Conservation (phyloP, 2,888 invertebrate genomes). For the Malthinus flaveolus region DNA sequence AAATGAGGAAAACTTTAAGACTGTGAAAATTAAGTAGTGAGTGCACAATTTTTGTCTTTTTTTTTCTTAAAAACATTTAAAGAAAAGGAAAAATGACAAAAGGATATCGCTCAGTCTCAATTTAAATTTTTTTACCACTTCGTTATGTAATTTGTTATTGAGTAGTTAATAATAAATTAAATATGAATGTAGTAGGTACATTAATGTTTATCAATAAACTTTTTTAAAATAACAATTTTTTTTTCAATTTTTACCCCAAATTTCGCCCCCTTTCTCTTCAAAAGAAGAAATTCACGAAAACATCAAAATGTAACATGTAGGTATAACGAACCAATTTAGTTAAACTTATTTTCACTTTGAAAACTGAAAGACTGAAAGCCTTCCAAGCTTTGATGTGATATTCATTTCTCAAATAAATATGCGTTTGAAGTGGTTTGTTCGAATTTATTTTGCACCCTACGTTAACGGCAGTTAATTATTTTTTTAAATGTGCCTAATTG, state of each 20-base stretch:
- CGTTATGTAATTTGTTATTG: slow-evolving; percentile 1
- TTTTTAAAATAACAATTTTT: background rate
- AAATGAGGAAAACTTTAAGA: slow-evolving; percentile 40
- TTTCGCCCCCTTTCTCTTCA: no score
- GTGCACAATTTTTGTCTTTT: slow-evolving; percentile 18
- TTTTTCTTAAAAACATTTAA: background rate
- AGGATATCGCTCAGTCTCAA: background rate
- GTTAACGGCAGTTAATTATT: no score
- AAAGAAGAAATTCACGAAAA: no score
- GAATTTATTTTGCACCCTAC: no score
- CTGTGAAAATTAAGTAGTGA: slow-evolving; percentile 42
- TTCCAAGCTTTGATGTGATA: no score
- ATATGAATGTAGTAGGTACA: slow-evolving; percentile 3
- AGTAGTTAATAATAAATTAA: background rate
- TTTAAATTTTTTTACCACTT: slow-evolving; percentile 4
- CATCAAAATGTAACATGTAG: no score
- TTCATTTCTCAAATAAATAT: no score
- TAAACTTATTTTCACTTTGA: no score
- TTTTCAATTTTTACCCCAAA: background rate
- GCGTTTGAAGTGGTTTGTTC: no score
- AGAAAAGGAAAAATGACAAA: background rate
- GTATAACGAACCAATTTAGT: no score
- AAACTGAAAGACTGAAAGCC: no score
- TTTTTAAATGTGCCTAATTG: no score
- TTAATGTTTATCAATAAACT: slow-evolving; percentile 2